Conservation (phyloP, 2,113 vertebrate genomes). For the Dasypus novemcinctus region DNA sequence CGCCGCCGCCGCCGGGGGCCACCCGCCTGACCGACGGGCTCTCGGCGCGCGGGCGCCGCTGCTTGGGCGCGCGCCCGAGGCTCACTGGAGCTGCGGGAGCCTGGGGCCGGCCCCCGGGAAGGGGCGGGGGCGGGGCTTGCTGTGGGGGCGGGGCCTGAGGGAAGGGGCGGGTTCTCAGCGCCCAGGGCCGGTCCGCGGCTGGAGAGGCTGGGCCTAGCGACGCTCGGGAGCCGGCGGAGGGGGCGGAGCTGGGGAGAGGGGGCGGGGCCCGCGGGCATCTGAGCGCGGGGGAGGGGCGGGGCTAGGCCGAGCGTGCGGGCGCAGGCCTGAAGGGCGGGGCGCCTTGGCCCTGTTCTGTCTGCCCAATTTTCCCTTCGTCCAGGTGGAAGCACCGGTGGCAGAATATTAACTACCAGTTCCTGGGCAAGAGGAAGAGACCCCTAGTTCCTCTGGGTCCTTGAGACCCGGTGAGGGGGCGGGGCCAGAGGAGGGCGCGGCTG, state of each 20-base stretch:
- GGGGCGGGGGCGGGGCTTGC: not conserved
- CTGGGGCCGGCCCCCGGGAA: fast-evolving
- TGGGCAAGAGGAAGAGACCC: conserved; percentile 46
- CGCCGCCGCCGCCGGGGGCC: not conserved
- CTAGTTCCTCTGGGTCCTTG: not conserved
- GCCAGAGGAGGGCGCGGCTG: not conserved
- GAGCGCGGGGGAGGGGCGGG: not conserved
- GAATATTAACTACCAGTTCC: conserved; percentile 47
- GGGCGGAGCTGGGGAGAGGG: not conserved
- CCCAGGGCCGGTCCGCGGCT: not conserved
- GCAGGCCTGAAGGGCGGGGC: not conserved
- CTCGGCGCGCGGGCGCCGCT: not conserved
- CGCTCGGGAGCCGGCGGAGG: not conserved
- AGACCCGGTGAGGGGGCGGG: conserved; percentile 17
- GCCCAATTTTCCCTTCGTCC: not conserved
- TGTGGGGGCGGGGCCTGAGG: not conserved
- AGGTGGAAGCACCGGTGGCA: conserved; percentile 45
- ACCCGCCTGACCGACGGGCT: fast-evolving
- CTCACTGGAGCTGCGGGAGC: conserved; percentile 11
- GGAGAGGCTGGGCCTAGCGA: too few species aligned
- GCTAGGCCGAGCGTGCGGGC: not conserved
- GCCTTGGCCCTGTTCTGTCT: not conserved
- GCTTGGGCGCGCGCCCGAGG: not conserved
- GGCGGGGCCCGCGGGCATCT: not conserved
- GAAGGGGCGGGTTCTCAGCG: not conserved